Evolutionary conservation across 2,113 vertebrate genomes (phyloP), one percentile per base, ranked within the genome.

Genomic region (Antidorcas marsupialis): DNA sequence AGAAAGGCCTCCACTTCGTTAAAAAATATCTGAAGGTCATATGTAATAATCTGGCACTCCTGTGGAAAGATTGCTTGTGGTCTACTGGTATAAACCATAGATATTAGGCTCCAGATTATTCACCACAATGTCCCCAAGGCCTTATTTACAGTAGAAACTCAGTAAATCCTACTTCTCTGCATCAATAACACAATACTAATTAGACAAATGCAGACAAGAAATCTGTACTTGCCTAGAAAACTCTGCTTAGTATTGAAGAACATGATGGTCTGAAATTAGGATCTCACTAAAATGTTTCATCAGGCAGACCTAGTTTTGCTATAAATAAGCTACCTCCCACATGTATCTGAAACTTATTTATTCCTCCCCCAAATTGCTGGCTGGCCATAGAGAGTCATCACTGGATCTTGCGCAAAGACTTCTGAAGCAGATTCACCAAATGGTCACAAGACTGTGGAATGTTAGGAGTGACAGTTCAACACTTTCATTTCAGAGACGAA

Each of bases 331-430:
- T 98, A 97, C 93, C 71, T 81, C 97, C 96, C 71, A 96, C 91
- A 76, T 83, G 85, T 97, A 95, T 97, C 95, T 97, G 86, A 71
- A 97, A 97, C n/a, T 79, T 98, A 87, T 94, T 97, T 97, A 96
- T 98, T 96, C 93, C 96, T 98, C 93, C 67, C 53, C 83, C 93
- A 97, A 91, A 96, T 76, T 95, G 25, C 71, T 95, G 89, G 39
- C 92, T 93, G 93, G 45, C 79, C 82, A 28, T 84, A 60, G 71
- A 91, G 2, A 93, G 90, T 93, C 94, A 91, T 93, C 67, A 39
- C 52, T 81, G 74, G 71, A 21, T 59, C 52, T 93, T 76, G 28
- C 33, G 39, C 33, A 11, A 16, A 59, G 55, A 47, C 39, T 36
- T 33, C 82, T 21, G 27, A 86, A 71, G 13, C 19, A 78, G 27